These are phyloP conservation scores for Argyrosomus regius DNA, from an alignment of 2,797 vertebrate genomes.

Conservation along the genomic window DNA sequence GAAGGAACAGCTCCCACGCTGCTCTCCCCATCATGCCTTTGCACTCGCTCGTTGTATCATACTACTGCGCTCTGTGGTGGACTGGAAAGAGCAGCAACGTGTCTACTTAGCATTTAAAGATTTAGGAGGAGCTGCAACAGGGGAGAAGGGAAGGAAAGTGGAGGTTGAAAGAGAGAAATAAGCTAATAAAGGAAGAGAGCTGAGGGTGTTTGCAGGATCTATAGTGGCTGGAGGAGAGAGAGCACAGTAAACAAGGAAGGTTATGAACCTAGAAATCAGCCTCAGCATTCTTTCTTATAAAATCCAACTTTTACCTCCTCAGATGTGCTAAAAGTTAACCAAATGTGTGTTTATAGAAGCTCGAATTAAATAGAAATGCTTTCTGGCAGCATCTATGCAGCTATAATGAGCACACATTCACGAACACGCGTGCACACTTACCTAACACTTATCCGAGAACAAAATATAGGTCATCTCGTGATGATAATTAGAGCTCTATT, in stretches of 20 bases:
- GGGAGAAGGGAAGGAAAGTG: slow-evolving; percentile 14
- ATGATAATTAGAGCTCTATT: slow-evolving; percentile 68
- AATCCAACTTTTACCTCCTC: background rate
- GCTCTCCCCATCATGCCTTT: slow-evolving; percentile 30
- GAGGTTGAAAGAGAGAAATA: background rate
- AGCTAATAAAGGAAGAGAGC: background rate
- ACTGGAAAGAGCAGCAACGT: slow-evolving; percentile 23
- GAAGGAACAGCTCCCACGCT: slow-evolving; percentile 17
- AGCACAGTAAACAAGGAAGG: background rate
- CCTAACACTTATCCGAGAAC: slow-evolving; percentile 35
- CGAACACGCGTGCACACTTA: background rate
- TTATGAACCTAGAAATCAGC: background rate
- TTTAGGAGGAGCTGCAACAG: slow-evolving; percentile 36
- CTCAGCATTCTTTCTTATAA: background rate
- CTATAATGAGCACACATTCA: slow-evolving; percentile 19
- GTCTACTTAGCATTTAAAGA: slow-evolving; percentile 45
- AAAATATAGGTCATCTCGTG: slow-evolving; percentile 63
- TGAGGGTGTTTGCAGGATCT: background rate
- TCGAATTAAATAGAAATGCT: background rate
- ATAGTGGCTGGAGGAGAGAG: background rate
- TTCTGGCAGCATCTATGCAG: background rate
- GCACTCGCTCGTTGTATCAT: slow-evolving; percentile 13
- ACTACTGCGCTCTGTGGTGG: slow-evolving; percentile 21
- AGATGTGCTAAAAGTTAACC: background rate
- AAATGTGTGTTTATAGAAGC: background rate